Evolutionary conservation across 2,888 invertebrate species (phyloP), one percentile per base, ranked within the genome.

Genomic region (Horisme vitalbata): DNA sequence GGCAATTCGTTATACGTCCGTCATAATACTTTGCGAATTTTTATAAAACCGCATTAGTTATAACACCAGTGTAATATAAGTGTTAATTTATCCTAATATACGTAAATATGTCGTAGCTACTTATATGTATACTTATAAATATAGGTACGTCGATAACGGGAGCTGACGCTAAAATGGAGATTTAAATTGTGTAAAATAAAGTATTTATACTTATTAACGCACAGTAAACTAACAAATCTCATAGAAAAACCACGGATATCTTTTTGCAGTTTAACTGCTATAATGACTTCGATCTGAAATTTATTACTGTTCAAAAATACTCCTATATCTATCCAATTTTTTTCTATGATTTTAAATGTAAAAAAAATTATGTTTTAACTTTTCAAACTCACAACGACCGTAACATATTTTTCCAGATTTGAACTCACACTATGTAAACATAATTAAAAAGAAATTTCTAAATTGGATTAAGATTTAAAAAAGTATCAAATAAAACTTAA

Each of bases 51-150:
- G 50, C 45, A 20, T 44, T 57, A 55, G 49, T 60, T 53, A 55
- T 52, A 52, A 48, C 58, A 68, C 70, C 72, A 73, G 68, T 75
- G 71, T 71, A 61, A 63, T 57, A 39, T 70, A 71, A 65, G 68
- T 71, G 68, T 71, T 68, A 70, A 61, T 70, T 61, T 60, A 61
- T 61, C 56, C 59, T 70, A 67, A 67, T 62, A 53, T 70, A 62
- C 61, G 63, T 55, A 60, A 65, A 61, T 51, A 57, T 52, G 51
- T 60, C 49, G 26, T 47, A 45, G 49, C 53, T 55, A 55, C 47
- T 56, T 59, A 46, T 45, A 46, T 52, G 48, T 48, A 45, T 31
- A 45, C 41, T 44, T 52, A 47, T 45, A 30, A 30, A 39, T n/a
- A n/a, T n/a, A n/a, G n/a, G n/a, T n/a, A n/a, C n/a, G n/a, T n/a